Base-by-base conservation (phyloP, 2,113 vertebrate species). In the Phalacrocorax pelagicus region DNA sequence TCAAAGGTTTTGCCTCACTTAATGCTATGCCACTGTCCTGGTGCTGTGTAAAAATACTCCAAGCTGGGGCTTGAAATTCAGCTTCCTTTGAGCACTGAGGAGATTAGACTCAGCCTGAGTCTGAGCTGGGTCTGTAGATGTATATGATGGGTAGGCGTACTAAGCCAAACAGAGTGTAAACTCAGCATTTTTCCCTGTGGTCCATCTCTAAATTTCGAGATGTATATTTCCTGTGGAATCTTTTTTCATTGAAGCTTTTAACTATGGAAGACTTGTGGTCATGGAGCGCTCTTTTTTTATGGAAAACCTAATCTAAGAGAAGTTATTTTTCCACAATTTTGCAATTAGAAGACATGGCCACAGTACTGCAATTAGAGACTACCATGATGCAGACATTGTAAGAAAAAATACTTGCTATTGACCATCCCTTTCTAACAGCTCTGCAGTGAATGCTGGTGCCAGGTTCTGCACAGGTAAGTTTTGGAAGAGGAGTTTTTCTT, bases 401-500 rank as follows among this genome's bases (percentile, higher is more conserved):
- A 94, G 57, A 81, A 54, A 94, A 83, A 89, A 92, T 6, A 89
- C 81, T 81, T 89, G 49, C 47, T 86, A 32, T 69, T 95, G 79
- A 91, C 66, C 74, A 23, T 92, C 58, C 86, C 30, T 71, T 94
- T 81, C 58, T 93, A 94, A 78, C 94, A 93, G 91, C 78, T 92
- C 83, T 83, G 58, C 80, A 89, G 79, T 49, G 86, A 92, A 73
- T 32, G 34, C 51, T 92, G 93, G 74, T 95, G 81, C 91, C 30
- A 82, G 72, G 52, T 52, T 84, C 92, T 88, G 77, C 73, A 77
- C n/a, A 90, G 97, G 96, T 97, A 96, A 95, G 77, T 94, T 94
- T 95, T 49, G 70, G 66, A 91, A 92, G 72, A 85, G 78, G 13
- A 59, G 46, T 9, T 85, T 81, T 87, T 42, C 46, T 84, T 89